A percentile compares a stretch with the other conserved stretches of the same genome.
Evolutionary conservation across 2,797 vertebrate genomes (phyloP).

Genomic region (Streptopelia turtur): DNA sequence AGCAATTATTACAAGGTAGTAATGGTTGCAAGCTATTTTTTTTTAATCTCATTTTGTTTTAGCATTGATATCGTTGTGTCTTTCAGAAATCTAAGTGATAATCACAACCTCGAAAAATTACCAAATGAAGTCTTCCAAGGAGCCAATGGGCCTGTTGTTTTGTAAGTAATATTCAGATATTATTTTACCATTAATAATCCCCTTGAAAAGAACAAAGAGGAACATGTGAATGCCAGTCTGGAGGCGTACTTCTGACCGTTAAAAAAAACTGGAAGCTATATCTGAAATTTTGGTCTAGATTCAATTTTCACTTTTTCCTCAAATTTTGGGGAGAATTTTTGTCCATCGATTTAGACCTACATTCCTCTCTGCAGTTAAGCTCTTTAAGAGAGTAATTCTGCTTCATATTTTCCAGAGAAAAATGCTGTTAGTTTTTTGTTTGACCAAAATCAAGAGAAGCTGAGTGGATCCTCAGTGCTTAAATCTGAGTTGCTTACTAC

Average conservation of each 20-base stretch:
- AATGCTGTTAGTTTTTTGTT: background rate
- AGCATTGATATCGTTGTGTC: constrained; percentile 29
- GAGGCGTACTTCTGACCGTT: background rate
- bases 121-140: constrained; percentile 81
- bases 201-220: background rate
- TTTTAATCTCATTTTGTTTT: background rate
- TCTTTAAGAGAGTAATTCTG: background rate
- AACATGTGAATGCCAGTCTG: background rate
- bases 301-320: background rate
- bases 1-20: constrained; percentile 20
- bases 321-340: background rate
- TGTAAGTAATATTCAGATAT: constrained; percentile 78
- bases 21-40: background rate
- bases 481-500: background rate
- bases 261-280: background rate
- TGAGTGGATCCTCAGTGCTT: background rate
- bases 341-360: background rate
- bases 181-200: background rate
- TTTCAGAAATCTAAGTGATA: constrained; percentile 82
- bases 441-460: background rate
- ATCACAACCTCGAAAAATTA: constrained; percentile 80
- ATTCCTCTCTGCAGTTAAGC: background rate
- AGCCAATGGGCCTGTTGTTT: constrained; percentile 78
- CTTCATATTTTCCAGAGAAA: background rate
- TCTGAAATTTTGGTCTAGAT: background rate